These are phyloP conservation scores for Panurus biarmicus DNA, from an alignment of 2,113 vertebrate species.

Conservation along the genomic window DNA sequence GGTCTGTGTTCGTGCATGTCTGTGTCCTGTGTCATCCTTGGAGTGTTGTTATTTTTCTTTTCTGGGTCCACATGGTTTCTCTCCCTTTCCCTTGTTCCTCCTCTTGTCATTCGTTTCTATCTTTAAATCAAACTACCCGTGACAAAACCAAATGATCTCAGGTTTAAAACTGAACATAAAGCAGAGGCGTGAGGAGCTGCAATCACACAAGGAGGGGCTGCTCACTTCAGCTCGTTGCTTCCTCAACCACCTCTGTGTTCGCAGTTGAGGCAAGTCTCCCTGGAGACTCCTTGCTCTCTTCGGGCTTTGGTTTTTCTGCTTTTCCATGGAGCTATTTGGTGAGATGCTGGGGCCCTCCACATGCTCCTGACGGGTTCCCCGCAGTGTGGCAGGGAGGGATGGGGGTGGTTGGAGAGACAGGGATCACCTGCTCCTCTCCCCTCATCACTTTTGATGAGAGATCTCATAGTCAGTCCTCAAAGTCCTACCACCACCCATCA, in stretches of 20 bases:
- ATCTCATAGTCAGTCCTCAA: not conserved
- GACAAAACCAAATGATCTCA: constrained; percentile 57
- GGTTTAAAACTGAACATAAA: constrained; percentile 50
- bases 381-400: not conserved
- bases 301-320: not conserved
- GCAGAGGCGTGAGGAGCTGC: constrained; percentile 35
- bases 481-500: not conserved
- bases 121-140: constrained; percentile 10
- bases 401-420: not conserved
- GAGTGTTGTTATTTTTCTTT: not conserved
- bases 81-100: not conserved
- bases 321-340: not conserved
- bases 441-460: not conserved
- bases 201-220: not conserved
- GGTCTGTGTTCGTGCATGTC: constrained; percentile 41
- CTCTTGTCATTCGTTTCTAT: not conserved
- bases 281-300: not conserved
- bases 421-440: not conserved
- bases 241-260: not conserved
- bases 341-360: not conserved
- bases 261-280: not conserved
- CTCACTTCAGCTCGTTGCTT: not conserved
- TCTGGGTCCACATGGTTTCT: not conserved
- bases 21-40: constrained; percentile 40
- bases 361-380: not conserved